These are phyloP conservation scores for Xyliphius kryptos DNA, from an alignment of 2,113 vertebrate genomes.

Conservation along the genomic window DNA sequence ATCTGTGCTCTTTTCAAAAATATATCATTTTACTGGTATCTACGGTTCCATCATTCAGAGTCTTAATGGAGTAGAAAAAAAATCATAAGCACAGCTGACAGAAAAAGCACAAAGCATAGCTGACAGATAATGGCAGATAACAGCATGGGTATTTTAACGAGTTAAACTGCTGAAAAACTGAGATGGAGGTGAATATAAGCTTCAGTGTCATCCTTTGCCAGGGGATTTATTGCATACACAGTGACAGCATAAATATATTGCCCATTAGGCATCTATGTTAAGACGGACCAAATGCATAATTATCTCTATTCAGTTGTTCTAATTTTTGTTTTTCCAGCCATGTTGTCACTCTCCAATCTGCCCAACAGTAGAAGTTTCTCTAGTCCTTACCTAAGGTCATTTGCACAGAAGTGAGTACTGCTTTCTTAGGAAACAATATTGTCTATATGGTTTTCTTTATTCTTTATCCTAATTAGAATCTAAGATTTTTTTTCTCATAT, in stretches of 20 bases:
- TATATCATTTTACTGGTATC: too few species aligned
- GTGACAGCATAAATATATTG: too few species aligned
- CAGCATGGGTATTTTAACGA: constrained; percentile 22
- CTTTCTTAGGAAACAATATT: background rate
- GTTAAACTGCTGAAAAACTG: constrained; percentile 23
- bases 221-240: constrained; percentile 12
- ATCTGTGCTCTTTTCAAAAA: too few species aligned
- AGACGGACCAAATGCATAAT: constrained; percentile 13
- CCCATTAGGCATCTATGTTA: too few species aligned
- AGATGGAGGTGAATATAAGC: constrained; percentile 18
- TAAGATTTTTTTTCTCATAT: background rate
- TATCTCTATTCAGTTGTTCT: background rate
- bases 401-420: background rate
- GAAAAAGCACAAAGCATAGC: too few species aligned
- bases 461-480: background rate
- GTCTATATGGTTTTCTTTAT: too few species aligned
- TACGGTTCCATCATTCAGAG: constrained; percentile 11
- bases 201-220: constrained; percentile 21
- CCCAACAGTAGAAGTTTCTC: background rate
- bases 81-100: constrained; percentile 23
- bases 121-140: constrained; percentile 29
- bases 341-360: constrained; percentile 4
- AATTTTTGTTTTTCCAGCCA: constrained; percentile 3
- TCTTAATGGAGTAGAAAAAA: constrained; percentile 18
- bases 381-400: background rate